Percentiles rank a stretch among this genome's conserved stretches.
Conservation (phyloP, 1,140 invertebrate species). For the Apocrypta bakeri region DNA sequence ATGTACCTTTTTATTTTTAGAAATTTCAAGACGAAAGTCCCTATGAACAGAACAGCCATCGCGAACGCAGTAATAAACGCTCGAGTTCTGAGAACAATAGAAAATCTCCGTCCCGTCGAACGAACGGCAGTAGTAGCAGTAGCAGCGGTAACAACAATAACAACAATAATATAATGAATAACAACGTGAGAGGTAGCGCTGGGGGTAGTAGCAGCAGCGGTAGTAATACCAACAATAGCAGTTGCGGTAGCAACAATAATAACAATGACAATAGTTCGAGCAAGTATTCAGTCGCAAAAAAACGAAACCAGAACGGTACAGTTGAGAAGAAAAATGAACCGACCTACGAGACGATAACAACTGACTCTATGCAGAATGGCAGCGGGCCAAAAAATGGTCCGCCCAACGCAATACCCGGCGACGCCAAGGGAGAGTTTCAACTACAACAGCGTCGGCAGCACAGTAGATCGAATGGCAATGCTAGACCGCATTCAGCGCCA, state of each 20-base stretch:
- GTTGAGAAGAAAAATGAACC: not conserved
- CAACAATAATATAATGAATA: not conserved
- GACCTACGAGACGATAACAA: constrained; percentile 23
- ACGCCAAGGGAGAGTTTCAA: not conserved
- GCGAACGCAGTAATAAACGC: not conserved
- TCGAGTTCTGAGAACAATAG: constrained; percentile 13
- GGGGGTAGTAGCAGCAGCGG: not conserved
- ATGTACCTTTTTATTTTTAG: not conserved
- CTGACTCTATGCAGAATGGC: not conserved
- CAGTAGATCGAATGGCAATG: constrained; percentile 25
- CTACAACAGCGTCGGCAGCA: not conserved
- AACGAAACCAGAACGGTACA: not conserved
- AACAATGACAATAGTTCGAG: not conserved
- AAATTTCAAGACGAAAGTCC: constrained; percentile 7
- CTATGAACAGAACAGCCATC: not conserved
- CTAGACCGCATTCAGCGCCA: constrained; percentile 68
- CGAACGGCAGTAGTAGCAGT: not conserved
- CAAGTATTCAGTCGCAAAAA: not conserved
- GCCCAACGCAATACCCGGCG: not conserved
- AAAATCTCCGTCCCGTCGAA: not conserved
- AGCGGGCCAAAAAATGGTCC: not conserved
- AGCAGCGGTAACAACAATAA: not conserved
- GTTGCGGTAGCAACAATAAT: no score
- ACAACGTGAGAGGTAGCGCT: no score
- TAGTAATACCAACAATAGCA: not conserved